Evolutionary conservation across 2,113 vertebrate species (phyloP).

Genomic region (Phaethornis superciliosus): DNA sequence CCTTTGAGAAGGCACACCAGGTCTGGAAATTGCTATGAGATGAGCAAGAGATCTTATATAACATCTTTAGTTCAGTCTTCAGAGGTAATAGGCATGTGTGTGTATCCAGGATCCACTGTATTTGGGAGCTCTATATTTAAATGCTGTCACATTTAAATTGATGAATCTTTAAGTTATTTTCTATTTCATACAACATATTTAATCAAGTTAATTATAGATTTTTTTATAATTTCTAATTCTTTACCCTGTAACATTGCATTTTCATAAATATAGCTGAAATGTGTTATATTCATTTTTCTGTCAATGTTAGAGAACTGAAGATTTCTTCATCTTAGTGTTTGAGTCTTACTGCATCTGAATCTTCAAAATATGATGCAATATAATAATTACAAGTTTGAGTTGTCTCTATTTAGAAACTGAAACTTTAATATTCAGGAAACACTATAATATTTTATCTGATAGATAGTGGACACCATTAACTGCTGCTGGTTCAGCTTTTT

Average conservation of each 20-base stretch:
- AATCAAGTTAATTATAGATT: background rate
- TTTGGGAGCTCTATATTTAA: background rate
- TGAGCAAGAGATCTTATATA: background rate
- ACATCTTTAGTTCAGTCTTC: background rate
- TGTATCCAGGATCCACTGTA: background rate
- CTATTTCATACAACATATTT: background rate
- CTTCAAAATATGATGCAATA: background rate
- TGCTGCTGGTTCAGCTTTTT: background rate
- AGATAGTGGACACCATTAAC: background rate
- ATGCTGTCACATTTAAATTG: background rate
- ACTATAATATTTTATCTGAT: background rate
- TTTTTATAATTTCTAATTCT: background rate
- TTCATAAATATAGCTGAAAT: background rate
- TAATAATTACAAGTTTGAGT: background rate
- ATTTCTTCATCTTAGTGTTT: background rate
- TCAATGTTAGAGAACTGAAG: background rate
- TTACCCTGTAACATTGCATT: background rate
- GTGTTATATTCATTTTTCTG: background rate
- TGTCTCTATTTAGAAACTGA: background rate
- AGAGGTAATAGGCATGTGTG: background rate
- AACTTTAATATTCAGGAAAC: background rate
- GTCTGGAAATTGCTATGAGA: background rate
- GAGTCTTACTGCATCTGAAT: background rate
- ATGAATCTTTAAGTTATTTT: background rate
- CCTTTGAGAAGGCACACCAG: background rate